Evolutionary conservation across 2,797 vertebrate species (phyloP), one percentile per base, ranked within the genome.

Genomic region (Pterois miles): DNA sequence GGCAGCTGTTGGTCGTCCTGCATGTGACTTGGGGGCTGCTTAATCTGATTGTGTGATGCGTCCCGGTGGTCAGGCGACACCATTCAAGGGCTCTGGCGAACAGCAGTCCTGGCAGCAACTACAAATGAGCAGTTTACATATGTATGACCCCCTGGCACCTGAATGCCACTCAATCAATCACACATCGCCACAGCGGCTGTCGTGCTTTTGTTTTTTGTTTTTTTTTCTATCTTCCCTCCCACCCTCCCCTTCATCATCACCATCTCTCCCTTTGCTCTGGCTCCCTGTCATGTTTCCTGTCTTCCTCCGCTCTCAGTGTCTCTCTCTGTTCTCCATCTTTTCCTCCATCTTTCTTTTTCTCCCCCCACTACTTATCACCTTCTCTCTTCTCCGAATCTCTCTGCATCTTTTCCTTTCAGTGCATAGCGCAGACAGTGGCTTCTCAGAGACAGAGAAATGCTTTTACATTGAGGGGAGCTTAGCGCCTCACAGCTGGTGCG

Each of bases 91-190:
- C 86, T 90, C 78, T 78, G 65, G 75, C 70, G 87, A 91, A 86
- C 82, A 86, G 80, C 79, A 85, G 84, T 78, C 62, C 89, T 83
- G 87, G 90, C 84, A 85, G 88, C 83, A 86, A 90, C 92, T 92
- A 93, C 92, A 95, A 93, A 94, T 93, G 93, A 94, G 87, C 89
- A 86, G 90, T 92, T 93, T 93, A 92, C 93, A 93, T 94, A 91
- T 92, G 90, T 86, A 93, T 91, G 89, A 90, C 90, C 89, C 83
- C 83, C 83, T 89, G 91, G 89, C 88, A 84, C 91, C 89, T 25
- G 69, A 91, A 80, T 40, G 86, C 86, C 89, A 89, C 89, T 94
- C 92, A 92, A 95, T 95, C 94, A 93, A 94, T 94, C 93, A 92
- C 85, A 71, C 82, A 83, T 83, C n/a, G 31, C 83, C 72, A 50